Evolutionary conservation across 2,888 invertebrate genomes (phyloP).

Genomic region (Ypsolopha scabrella): DNA sequence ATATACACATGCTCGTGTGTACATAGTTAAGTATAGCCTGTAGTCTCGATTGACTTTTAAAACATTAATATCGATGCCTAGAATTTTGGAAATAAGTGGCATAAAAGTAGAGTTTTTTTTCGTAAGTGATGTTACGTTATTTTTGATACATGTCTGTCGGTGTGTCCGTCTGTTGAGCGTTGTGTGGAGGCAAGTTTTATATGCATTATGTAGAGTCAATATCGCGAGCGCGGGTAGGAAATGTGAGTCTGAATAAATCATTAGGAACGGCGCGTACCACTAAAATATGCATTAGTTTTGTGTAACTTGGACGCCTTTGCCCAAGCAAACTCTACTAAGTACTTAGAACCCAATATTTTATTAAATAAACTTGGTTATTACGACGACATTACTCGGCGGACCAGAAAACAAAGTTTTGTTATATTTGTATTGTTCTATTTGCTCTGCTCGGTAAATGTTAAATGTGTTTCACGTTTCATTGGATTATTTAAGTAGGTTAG

Average conservation of each 20-base stretch:
- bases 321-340: conserved; percentile 35
- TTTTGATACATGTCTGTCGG: too few species aligned
- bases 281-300: conserved; percentile 67
- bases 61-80: too few species aligned
- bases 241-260: conserved; percentile 62
- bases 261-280: conserved; percentile 48
- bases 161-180: too few species aligned
- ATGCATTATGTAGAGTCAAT: conserved; percentile 57
- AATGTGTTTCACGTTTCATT: neutral
- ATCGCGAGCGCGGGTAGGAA: conserved; percentile 48
- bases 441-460: too few species aligned
- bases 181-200: conserved; percentile 18
- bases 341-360: conserved; percentile 43
- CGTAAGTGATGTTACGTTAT: too few species aligned
- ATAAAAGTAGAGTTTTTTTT: too few species aligned
- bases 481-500: neutral
- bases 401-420: conserved; percentile 14
- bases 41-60: too few species aligned
- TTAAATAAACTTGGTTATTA: conserved; percentile 51
- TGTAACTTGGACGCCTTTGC: conserved; percentile 55
- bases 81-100: too few species aligned
- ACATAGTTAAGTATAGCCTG: too few species aligned
- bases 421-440: conserved; percentile 19
- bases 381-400: conserved; percentile 30
- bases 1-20: too few species aligned